Base-by-base conservation (phyloP, 2,888 invertebrate genomes). In the Drosophila stalkeri region DNA sequence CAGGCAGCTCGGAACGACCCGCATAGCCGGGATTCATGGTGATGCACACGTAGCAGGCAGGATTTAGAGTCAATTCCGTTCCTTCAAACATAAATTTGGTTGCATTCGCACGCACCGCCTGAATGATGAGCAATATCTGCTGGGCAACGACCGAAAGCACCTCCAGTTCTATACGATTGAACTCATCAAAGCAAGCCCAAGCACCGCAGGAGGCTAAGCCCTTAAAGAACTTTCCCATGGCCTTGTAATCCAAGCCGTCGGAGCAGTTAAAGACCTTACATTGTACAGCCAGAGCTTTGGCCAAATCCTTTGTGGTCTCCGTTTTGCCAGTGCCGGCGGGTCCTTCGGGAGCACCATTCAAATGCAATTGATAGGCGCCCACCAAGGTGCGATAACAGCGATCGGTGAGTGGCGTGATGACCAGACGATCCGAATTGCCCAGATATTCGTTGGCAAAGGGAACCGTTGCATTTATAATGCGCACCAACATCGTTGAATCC, bases 321-420 rank as follows among this genome's bases (percentile, higher is more conserved):
- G 97, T 98, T 94, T 98, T 98, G 0, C 98, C 98, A 0, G 97
- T 97, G 0, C 97, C 97, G 0, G 97, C 96, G 0, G 97, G 97
- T 0, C 95, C 95, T 86, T 95, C 95, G 0, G 95, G 95, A 0
- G 95, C 95, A 0, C 96, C 96, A 83, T 96, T 96, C 69, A 96
- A 92, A 88, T 96, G 95, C 43, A 96, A 92, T 72, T 95, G 95
- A 91, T 95, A 96, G 1, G 96, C 96, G 0, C 95, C 95, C 52
- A 96, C 94, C 65, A 96, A 91, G 0, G 96, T 96, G 18, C 96
- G 94, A 90, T 96, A 96, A 84, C 96, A 96, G 55, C 95, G 94
- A 91, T 95, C 95, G 1, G 95, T 95, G 54, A 95, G 89, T 0
- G 95, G 95, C 0, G 95, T 95, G 20, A 93, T 93, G 7, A 95